Evolutionary conservation across 2,113 vertebrate species (phyloP), one percentile per base, ranked within the genome.

Genomic region (Anseranas semipalmata): DNA sequence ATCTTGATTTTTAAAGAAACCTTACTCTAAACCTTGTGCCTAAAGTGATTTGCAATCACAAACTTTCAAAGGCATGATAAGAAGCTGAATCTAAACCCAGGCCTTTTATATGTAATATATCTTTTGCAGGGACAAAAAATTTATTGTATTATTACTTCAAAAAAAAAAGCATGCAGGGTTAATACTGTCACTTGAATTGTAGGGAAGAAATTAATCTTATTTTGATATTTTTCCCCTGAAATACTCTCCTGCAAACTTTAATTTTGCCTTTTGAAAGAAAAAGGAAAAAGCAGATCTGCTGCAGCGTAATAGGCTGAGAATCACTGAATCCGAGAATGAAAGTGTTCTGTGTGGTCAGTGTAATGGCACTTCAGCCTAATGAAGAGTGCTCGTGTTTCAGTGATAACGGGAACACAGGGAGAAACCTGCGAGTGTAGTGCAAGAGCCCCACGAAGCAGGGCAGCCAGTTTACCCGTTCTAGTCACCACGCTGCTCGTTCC

Each of bases 291-390:
- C 62, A 65, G 27, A 20, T 41, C 39, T 20, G 6, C 35, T 93
- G 27, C 17, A 66, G 16, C 48, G 20, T 66, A 53, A 72, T 73
- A 56, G 58, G 9, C 35, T 56, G 27, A 82, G 55, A 93, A 80
- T 88, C 87, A 55, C 52, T 33, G 20, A 78, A 89, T 77, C 45
- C 87, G 60, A 82, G 85, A 82, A 52, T 15, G 6, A 78, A 92
- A 89, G 6, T 33, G 30, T 33, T 91, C 39, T 15, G 0, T 37
- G 59, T 46, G 85, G 25, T 68, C 20, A 43, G 0, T 62, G 25
- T 70, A 83, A 55, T 55, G 63, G 30, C 62, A 66, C 87, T 96
- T 90, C 63, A 92, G 52, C 28, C 85, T 96, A 93, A 96, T 80
- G 74, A 97, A 96, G 50, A 85, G 53, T 37, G 35, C 75, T 96